A percentile compares a stretch with the other conserved stretches of the same genome.
Evolutionary conservation across 2,888 invertebrate species (phyloP).

Genomic region (Amphipyra berbera): DNA sequence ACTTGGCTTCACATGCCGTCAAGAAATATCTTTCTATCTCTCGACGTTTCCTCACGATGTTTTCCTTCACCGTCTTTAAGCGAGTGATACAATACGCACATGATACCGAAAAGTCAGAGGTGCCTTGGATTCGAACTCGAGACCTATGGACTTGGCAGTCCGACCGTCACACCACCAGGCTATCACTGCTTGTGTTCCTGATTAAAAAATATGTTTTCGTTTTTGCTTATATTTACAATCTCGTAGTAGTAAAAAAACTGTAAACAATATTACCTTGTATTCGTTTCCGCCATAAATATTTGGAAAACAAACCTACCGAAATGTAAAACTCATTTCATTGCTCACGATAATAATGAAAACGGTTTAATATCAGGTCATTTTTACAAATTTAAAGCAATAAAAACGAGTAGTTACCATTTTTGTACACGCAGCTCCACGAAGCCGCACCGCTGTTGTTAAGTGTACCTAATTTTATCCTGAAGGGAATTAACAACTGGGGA

Average conservation of each 20-base stretch:
- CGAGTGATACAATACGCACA: too few relatives aligned
- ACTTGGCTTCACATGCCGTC: too few relatives aligned
- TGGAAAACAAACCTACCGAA: conserved; percentile 24
- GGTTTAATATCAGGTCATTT: conserved; percentile 53
- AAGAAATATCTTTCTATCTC: too few relatives aligned
- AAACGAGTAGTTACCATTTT: conserved; percentile 67
- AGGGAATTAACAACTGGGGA: conserved; percentile 60
- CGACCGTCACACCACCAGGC: too few relatives aligned
- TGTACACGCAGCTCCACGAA: conserved; percentile 71
- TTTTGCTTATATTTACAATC: conserved; percentile 19
- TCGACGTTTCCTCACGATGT: too few relatives aligned
- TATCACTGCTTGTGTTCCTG: too few relatives aligned
- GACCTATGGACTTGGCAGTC: too few relatives aligned
- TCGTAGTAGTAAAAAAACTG: conserved; percentile 11
- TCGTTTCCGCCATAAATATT: conserved; percentile 32
- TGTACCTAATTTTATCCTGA: conserved; percentile 70
- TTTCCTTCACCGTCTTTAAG: too few relatives aligned
- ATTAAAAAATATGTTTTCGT: conserved; percentile 4
- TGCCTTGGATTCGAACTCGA: too few relatives aligned
- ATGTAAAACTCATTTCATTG: conserved; percentile 43
- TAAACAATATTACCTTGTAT: conserved; percentile 20
- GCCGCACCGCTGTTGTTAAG: conserved; percentile 63
- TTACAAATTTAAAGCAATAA: conserved; percentile 72
- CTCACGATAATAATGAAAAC: conserved; percentile 52
- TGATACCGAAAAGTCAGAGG: too few relatives aligned